Evolutionary conservation across 2,888 invertebrate genomes (phyloP).

Genomic region (Platycnemis pennipes): DNA sequence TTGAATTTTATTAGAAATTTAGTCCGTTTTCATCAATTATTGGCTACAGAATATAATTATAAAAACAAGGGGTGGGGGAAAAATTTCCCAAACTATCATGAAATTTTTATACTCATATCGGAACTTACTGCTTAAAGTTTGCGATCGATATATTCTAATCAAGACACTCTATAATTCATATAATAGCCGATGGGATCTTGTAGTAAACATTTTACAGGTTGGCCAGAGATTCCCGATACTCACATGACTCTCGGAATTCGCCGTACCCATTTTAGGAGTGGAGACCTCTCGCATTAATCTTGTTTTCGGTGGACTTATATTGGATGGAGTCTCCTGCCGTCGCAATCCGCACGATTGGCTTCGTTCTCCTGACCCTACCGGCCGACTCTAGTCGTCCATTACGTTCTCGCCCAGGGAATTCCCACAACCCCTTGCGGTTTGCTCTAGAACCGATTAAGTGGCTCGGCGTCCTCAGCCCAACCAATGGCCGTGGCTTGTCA

Average conservation of each 20-base stretch:
- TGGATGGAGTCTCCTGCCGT: background rate
- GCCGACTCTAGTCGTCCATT: background rate
- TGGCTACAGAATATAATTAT: no score
- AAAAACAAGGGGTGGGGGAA: no score
- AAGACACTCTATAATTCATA: no score
- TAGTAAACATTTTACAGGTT: background rate
- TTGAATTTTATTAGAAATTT: no score
- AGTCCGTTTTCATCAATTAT: no score
- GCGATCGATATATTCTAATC: no score
- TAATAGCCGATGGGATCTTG: no score
- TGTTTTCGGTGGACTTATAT: background rate
- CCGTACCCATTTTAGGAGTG: background rate
- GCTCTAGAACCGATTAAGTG: constrained; percentile 4
- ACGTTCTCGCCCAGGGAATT: background rate
- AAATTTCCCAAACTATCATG: no score
- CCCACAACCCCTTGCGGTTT: background rate
- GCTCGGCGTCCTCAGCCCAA: background rate
- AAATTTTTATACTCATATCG: no score
- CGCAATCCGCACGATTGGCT: constrained; percentile 31
- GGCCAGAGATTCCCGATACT: background rate
- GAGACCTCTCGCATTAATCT: background rate
- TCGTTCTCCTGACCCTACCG: background rate
- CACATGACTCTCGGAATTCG: background rate
- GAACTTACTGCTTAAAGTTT: no score
- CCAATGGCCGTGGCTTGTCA: background rate